These are phyloP conservation scores for Origma solitaria DNA, from an alignment of 2,113 vertebrate genomes.

Conservation along the genomic window DNA sequence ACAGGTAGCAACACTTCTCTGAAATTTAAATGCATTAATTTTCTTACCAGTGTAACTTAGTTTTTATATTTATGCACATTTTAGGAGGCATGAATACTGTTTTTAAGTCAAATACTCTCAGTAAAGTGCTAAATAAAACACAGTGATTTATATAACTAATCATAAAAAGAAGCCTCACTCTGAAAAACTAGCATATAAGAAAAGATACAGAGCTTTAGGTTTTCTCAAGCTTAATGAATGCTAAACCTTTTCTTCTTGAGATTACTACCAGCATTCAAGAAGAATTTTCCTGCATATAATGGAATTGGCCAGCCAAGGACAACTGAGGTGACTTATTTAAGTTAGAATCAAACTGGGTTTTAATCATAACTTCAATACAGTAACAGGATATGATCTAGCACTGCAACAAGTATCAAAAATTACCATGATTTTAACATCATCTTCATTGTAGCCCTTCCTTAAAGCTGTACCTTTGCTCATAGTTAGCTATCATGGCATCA, in stretches of 20 bases:
- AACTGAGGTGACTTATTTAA: background rate
- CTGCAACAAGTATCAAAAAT: background rate
- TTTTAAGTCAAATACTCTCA: background rate
- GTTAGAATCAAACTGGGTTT: background rate
- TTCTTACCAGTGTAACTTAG: background rate
- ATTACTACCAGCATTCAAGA: background rate
- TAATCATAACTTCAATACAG: background rate
- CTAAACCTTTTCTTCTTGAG: background rate
- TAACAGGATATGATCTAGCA: background rate
- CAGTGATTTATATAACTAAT: background rate
- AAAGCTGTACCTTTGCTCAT: background rate
- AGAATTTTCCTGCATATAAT: background rate
- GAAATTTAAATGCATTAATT: background rate
- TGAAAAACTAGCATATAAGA: background rate
- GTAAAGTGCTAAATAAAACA: background rate
- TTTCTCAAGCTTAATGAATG: background rate
- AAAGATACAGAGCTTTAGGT: background rate
- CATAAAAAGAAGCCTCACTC: background rate
- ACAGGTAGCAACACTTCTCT: background rate
- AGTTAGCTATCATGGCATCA: background rate
- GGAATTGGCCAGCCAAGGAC: background rate
- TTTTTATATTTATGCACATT: background rate
- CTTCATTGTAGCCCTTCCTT: background rate
- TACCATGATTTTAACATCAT: background rate
- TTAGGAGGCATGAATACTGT: background rate